Evolutionary conservation across 2,113 vertebrate species (phyloP), one percentile per base, ranked within the genome.

Genomic region (Chitala chitala): DNA sequence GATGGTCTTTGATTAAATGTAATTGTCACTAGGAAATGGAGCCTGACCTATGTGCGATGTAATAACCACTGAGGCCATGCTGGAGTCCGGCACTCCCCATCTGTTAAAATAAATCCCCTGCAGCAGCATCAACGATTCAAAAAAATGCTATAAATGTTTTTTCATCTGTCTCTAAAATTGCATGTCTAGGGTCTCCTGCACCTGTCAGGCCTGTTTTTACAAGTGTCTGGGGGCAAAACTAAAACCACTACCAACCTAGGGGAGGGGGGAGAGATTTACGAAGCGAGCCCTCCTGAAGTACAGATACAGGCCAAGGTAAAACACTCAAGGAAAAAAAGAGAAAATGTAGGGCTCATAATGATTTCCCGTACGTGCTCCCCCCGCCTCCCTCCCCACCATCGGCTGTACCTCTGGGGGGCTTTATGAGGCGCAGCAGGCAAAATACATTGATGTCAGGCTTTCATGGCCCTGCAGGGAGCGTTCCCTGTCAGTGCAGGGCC

Each of bases 151-250:
- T 24, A 1, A 71, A n/a, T 74, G 42, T 71, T 76, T 76, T 74
- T 75, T 72, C 69, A 44, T 66, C 61, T 53, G 46, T 64, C 20
- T 69, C 69, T 72, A 12, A 33, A 56, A 64, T 59, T 55, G 61
- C 83, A 46, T 84, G 80, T 73, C 78, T 83, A 74, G 26, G 72
- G 74, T 84, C 82, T 82, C 72, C 71, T 77, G 73, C 87, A 86
- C 87, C 85, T 88, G 84, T 85, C 82, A 81, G 74, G 73, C 76
- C 40, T 31, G 15, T 17, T 68, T 82, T 84, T 80, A 81, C 73
- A 75, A 82, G 71, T 54, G n/a, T 3, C 68, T 80, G 15, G 33
- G 78, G 74, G 73, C 74, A 80, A 68, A 31, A 72, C 74, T 82
- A 75, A 81, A 80, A 75, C 66, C 4, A 3, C 1, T 10, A n/a